phyloP scores from a whole-genome alignment of 2,888 invertebrate species.

The Trichogramma evanescens region DNA sequence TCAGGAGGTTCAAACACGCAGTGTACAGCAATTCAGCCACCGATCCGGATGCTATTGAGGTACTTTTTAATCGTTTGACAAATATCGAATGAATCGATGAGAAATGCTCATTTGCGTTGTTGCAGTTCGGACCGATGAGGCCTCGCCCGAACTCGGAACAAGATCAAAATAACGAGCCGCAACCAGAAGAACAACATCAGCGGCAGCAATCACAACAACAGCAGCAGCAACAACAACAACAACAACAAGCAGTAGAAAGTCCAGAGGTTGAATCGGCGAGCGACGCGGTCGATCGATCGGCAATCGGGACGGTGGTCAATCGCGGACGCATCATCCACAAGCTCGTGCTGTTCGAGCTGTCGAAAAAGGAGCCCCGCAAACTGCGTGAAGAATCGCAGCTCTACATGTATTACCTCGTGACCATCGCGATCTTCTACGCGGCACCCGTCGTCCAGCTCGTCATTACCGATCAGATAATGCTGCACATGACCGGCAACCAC shows the following conservation, averaged over 20 bases:
- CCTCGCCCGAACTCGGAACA: too few relatives aligned
- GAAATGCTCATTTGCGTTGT: not conserved
- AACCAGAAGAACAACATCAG: not conserved
- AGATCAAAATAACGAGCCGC: too few relatives aligned
- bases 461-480: constrained; percentile 71
- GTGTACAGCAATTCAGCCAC: too few relatives aligned
- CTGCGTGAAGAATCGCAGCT: constrained; percentile 59
- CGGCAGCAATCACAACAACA: not conserved
- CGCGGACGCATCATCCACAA: too few relatives aligned
- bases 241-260: not conserved
- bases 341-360: constrained; percentile 53
- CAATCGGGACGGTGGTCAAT: too few relatives aligned
- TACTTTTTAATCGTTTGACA: constrained; percentile 18
- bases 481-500: constrained; percentile 75
- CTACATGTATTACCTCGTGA: constrained; percentile 70
- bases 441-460: constrained; percentile 80
- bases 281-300: constrained; percentile 52
- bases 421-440: constrained; percentile 77
- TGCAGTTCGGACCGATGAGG: constrained; percentile 23
- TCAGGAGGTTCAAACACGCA: constrained; percentile 14
- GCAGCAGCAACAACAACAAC: not conserved
- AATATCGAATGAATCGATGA: constrained; percentile 17
- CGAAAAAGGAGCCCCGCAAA: constrained; percentile 58
- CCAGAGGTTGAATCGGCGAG: constrained; percentile 19
- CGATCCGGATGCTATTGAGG: too few relatives aligned